Conservation (phyloP, 92 coral and sea anemone species). For the Palythoa grandiflora region DNA sequence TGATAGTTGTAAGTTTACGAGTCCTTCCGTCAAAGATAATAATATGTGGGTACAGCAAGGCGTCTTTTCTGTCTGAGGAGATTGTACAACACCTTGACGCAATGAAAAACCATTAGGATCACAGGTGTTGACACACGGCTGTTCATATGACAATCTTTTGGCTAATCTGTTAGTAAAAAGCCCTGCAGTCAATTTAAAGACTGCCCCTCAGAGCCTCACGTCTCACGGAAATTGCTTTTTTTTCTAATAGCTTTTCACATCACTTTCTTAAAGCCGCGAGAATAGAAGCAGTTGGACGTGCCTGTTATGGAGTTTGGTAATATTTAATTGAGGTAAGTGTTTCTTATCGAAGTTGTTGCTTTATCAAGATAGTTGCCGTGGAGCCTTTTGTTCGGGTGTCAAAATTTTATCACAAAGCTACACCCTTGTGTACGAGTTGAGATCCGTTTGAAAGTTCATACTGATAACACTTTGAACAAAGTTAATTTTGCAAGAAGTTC, state of each 20-base stretch:
- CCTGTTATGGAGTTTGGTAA: neutral
- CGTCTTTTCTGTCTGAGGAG: conserved; percentile 22
- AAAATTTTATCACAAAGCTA: conserved; percentile 16
- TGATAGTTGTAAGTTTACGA: neutral
- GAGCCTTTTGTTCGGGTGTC: conserved; percentile 32
- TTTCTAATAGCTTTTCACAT: neutral
- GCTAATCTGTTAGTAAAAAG: conserved; percentile 43
- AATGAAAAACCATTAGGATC: conserved; percentile 58
- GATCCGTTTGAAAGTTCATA: conserved; percentile 15
- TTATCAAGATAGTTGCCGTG: conserved; percentile 47
- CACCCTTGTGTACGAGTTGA: neutral
- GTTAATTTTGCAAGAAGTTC: neutral
- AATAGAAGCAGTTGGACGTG: neutral
- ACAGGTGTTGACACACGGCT: conserved; percentile 54
- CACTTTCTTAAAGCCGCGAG: neutral
- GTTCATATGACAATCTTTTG: conserved; percentile 51
- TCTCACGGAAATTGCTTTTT: conserved; percentile 27
- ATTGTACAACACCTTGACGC: conserved; percentile 42
- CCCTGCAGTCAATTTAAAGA: conserved; percentile 1
- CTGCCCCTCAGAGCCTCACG: conserved; percentile 18
- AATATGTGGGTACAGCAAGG: conserved; percentile 10
- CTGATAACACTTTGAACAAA: conserved; percentile 9
- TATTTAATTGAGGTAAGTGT: conserved; percentile 17
- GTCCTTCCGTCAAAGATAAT: conserved; percentile 31
- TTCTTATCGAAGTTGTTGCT: conserved; percentile 22